Percentiles rank a stretch among this genome's conserved stretches.
Evolutionary conservation across 2,797 vertebrate genomes (phyloP).

Genomic region (Peromyscus attwateri): DNA sequence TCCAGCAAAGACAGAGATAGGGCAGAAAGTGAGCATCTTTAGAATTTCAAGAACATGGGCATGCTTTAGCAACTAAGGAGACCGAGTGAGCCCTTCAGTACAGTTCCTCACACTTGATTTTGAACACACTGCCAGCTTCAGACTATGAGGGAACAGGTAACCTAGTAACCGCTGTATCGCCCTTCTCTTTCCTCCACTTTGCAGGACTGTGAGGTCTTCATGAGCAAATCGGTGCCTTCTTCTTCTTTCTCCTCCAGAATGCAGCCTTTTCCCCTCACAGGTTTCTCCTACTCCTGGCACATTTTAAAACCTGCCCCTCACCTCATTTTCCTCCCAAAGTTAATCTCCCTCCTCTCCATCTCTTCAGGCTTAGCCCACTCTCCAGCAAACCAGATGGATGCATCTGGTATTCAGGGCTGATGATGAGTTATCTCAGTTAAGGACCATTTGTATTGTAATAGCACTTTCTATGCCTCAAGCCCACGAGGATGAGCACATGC

Average conservation of each 20-base stretch:
- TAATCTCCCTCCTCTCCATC: not conserved
- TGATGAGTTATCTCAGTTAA: conserved; percentile 19
- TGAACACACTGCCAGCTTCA: not conserved
- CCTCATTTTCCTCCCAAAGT: not conserved
- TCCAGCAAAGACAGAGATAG: not conserved
- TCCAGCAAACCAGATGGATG: not conserved
- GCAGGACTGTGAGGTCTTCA: not conserved
- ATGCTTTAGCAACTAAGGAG: not conserved
- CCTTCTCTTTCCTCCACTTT: not conserved
- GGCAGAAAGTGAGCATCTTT: not conserved
- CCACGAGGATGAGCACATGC: not conserved
- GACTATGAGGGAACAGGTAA: not conserved
- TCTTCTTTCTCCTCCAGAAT: not conserved
- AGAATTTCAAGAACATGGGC: not conserved
- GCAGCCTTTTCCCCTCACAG: not conserved
- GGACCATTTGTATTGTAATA: conserved; percentile 23
- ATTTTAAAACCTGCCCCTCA: not conserved
- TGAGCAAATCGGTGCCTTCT: not conserved
- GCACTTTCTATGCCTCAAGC: conserved; percentile 11
- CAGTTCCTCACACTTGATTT: not conserved
- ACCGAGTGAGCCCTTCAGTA: not conserved
- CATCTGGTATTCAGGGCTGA: not conserved
- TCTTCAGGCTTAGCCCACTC: conserved; percentile 7
- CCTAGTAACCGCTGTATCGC: not conserved
- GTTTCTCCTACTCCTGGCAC: not conserved